Conservation (phyloP, 2,113 vertebrate genomes). For the Halcyon malimbica region DNA sequence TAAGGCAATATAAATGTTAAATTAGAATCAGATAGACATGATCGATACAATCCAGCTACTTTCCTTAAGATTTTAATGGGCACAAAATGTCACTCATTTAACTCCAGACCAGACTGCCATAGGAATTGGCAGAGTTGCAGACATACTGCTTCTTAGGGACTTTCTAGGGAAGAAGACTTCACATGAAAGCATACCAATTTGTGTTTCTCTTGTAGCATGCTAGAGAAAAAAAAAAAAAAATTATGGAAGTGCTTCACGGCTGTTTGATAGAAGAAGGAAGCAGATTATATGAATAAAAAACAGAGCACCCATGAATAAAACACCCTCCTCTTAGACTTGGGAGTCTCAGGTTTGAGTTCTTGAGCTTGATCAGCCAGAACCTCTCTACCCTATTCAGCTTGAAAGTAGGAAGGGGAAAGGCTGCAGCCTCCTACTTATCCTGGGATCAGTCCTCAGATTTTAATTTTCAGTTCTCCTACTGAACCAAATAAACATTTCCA, state of each 20-base stretch:
- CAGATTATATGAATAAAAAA: not conserved
- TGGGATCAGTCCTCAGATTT: not conserved
- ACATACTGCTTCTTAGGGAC: not conserved
- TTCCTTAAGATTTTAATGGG: not conserved
- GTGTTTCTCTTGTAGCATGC: not conserved
- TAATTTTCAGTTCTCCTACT: not conserved
- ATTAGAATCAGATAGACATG: not conserved
- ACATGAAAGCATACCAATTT: not conserved
- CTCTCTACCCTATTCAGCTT: not conserved
- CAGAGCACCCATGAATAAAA: not conserved
- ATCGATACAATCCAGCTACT: not conserved
- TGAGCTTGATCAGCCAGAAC: not conserved
- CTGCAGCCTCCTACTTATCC: not conserved
- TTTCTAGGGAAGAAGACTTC: not conserved
- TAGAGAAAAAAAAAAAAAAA: not conserved
- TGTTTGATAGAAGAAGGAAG: not conserved
- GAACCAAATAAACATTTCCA: not conserved
- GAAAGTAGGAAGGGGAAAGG: not conserved
- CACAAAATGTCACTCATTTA: not conserved
- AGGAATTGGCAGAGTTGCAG: not conserved
- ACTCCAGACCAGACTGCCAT: not conserved
- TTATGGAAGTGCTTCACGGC: not conserved
- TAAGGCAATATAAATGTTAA: not conserved
- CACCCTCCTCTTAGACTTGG: accelerated
- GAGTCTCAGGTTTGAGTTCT: not conserved